A percentile compares a stretch with the other conserved stretches of the same genome.
phyloP scores from a whole-genome alignment of 2,888 invertebrate genomes.

The Lacanobia wlatinum region DNA sequence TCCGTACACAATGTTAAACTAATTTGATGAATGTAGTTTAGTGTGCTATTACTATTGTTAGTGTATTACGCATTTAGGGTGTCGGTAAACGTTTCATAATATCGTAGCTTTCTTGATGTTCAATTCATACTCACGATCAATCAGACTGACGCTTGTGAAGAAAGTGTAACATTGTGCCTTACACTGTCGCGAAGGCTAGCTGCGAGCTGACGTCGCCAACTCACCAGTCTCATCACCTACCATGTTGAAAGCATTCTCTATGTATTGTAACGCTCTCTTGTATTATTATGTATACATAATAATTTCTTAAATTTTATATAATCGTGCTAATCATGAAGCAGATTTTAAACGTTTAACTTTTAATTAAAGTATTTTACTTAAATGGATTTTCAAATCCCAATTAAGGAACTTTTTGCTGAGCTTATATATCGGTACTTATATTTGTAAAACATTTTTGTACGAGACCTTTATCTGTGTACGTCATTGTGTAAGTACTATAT shows the following conservation, averaged over 20 bases:
- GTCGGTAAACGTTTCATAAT: conserved; percentile 1
- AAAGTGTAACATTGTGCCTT: conserved; percentile 49
- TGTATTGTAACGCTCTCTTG: conserved; percentile 37
- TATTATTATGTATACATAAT: conserved; percentile 32
- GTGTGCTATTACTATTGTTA: background rate
- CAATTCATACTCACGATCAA: conserved; percentile 13
- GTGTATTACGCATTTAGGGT: conserved; percentile 23
- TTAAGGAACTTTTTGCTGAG: conserved; percentile 33
- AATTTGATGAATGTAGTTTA: background rate
- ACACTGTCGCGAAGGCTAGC: conserved; percentile 25
- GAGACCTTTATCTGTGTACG: conserved; percentile 36
- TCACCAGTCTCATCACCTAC: conserved; percentile 10
- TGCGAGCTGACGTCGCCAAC: conserved; percentile 14
- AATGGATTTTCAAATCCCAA: conserved; percentile 3
- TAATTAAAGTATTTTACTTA: conserved; percentile 35
- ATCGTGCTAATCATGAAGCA: conserved; percentile 4
- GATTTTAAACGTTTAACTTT: background rate
- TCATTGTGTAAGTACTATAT: conserved; percentile 25
- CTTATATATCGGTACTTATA: conserved; percentile 47
- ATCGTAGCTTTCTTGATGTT: conserved; percentile 16
- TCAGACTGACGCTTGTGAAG: conserved; percentile 40
- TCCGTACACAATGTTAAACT: background rate
- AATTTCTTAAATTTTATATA: conserved; percentile 29
- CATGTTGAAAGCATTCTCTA: background rate
- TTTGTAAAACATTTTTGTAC: conserved; percentile 48